Base-by-base conservation (phyloP, 1,140 invertebrate genomes). In the Arion vulgaris region DNA sequence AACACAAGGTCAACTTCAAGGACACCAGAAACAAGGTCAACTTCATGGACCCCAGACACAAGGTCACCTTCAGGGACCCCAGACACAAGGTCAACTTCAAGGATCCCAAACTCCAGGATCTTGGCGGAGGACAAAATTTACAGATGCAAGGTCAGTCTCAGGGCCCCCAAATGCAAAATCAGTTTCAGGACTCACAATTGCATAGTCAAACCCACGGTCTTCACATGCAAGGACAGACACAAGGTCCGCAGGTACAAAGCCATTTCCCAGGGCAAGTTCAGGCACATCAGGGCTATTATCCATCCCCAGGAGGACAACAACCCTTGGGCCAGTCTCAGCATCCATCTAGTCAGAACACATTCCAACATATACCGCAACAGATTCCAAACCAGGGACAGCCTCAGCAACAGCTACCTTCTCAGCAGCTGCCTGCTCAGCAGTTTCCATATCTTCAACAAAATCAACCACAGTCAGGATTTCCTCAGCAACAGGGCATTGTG, bases 321-420 rank as follows among this genome's bases (percentile, higher is more conserved):
- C 49, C 53, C 32, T 68, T 80, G 53, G 38, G 78, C 13, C 71
- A 71, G 49, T 41, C 45, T 38, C 80, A 85, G 41, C 81, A 76
- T 71, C 72, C 78, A 15, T 53, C 39, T 17, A 49, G 74, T 34
- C 83, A 80, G 28, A 19, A 78, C 28, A 38, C 83, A 11, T n/a
- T 49, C 26, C 82, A 82, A 57, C 85, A 77, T 26, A 81, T 85
- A 39, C 83, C 84, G 75, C 85, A 84, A 23, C 84, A 75, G 17
- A 68, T 73, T 19, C 62, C 32, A 23, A 39, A 74, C 39, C 79
- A 82, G n/a, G 38, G 32, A 4, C 51, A 51, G 26, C 72, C 26
- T 5, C 62, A 71, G 15, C 66, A 69, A 51, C 81, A 81, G 53
- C 68, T 57, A 39, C 28, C 73, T 39, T 26, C 39, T n/a, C 69